Conservation (phyloP, 2,888 invertebrate species). For the Cordilura impudica region DNA sequence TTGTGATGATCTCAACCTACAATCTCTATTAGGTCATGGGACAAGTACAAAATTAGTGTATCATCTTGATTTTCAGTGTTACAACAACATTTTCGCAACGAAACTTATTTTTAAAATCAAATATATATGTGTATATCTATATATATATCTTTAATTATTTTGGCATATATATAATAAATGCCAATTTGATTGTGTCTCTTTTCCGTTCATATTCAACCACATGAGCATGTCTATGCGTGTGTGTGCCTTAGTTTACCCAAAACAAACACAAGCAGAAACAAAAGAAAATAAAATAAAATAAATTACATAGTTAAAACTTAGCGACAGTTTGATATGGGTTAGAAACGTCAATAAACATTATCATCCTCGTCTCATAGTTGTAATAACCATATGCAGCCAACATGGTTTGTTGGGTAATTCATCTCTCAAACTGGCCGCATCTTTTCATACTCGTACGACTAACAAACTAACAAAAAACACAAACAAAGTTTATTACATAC, state of each 20-base stretch:
- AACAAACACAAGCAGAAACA: background rate
- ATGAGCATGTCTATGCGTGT: too few relatives aligned
- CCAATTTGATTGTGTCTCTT: conserved; percentile 38
- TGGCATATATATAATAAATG: conserved; percentile 24
- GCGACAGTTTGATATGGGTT: conserved; percentile 62
- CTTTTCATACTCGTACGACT: too few relatives aligned
- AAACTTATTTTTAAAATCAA: background rate
- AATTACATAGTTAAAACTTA: conserved; percentile 59
- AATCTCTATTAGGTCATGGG: too few relatives aligned
- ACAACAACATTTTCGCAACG: background rate
- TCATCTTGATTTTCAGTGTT: background rate
- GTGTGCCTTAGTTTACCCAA: background rate
- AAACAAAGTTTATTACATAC: conserved; percentile 63
- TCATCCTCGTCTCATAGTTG: conserved; percentile 3
- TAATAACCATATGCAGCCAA: background rate
- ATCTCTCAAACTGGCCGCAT: conserved; percentile 77
- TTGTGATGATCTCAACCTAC: too few relatives aligned
- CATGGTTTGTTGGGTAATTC: conserved; percentile 70
- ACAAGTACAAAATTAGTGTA: too few relatives aligned
- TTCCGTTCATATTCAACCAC: background rate
- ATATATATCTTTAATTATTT: background rate
- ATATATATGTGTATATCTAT: too few relatives aligned
- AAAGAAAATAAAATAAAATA: conserved; percentile 48
- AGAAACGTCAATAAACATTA: conserved; percentile 56
- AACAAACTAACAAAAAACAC: conserved; percentile 49